Evolutionary conservation across 2,113 vertebrate species (phyloP).

Genomic region (Passer montanus): DNA sequence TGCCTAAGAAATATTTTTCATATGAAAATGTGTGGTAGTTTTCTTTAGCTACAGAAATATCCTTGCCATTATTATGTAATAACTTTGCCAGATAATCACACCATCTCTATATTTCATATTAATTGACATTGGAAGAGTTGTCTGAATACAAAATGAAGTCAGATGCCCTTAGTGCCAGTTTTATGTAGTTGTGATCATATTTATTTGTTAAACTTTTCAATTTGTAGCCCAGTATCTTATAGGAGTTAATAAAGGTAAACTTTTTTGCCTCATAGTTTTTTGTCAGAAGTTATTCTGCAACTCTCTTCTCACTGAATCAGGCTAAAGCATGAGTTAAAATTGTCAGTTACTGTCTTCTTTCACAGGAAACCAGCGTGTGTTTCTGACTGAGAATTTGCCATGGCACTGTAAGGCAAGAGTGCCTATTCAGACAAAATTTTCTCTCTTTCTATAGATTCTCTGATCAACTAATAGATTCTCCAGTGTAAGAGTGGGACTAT

Average conservation of each 20-base stretch:
- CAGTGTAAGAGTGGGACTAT: not conserved
- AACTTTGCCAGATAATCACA: not conserved
- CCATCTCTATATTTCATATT: not conserved
- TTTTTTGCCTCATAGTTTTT: not conserved
- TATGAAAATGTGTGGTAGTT: not conserved
- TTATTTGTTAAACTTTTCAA: not conserved
- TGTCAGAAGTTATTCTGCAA: not conserved
- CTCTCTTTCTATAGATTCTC: not conserved
- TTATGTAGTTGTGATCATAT: not conserved
- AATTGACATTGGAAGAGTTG: not conserved
- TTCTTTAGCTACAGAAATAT: not conserved
- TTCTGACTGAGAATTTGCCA: not conserved
- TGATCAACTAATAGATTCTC: not conserved
- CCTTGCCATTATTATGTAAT: not conserved
- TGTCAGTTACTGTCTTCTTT: not conserved
- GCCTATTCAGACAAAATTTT: not conserved
- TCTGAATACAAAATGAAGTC: not conserved
- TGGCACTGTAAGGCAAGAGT: accelerated
- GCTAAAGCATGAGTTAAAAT: not conserved
- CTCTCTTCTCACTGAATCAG: not conserved
- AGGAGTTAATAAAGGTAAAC: not conserved
- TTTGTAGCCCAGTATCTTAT: not conserved
- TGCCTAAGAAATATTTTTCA: not conserved
- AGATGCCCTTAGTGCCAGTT: not conserved
- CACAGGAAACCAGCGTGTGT: not conserved